A percentile compares a stretch with the other conserved stretches of the same genome.
Conservation (phyloP, 2,113 vertebrate species). For the Leiothrix lutea region DNA sequence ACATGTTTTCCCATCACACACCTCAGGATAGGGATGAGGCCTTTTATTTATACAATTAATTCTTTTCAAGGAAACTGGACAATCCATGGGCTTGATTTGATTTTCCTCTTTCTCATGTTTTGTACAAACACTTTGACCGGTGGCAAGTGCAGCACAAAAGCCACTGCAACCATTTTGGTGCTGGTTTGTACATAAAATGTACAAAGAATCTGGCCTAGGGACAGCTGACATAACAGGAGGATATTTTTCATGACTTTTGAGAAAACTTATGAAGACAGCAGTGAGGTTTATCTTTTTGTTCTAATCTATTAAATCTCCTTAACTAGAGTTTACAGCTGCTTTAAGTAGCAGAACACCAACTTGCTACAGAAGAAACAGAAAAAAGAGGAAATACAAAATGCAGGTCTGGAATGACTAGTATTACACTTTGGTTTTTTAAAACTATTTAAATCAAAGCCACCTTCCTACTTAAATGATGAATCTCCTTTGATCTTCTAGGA, state of each 20-base stretch:
- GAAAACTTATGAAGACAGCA: not conserved
- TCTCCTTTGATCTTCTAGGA: not conserved
- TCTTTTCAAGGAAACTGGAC: not conserved
- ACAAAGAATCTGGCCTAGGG: not conserved
- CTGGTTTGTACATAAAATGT: not conserved
- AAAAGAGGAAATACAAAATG: not conserved
- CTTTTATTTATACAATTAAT: not conserved
- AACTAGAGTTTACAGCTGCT: not conserved
- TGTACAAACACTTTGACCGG: not conserved
- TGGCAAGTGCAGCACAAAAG: not conserved
- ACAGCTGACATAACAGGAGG: not conserved
- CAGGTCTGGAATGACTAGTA: not conserved
- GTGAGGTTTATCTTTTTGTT: not conserved
- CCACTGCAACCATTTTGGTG: not conserved
- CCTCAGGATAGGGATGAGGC: not conserved
- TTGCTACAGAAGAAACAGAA: not conserved
- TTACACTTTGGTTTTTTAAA: not conserved
- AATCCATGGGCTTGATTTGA: not conserved
- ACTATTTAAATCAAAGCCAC: not conserved
- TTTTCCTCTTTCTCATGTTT: not conserved
- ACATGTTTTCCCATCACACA: not conserved
- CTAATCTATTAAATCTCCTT: not conserved
- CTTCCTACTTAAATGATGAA: not conserved
- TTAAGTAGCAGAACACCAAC: not conserved
- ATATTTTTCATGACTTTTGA: not conserved